phyloP scores from a whole-genome alignment of 2,113 vertebrate species.

The Genyomyrus donnyi region DNA sequence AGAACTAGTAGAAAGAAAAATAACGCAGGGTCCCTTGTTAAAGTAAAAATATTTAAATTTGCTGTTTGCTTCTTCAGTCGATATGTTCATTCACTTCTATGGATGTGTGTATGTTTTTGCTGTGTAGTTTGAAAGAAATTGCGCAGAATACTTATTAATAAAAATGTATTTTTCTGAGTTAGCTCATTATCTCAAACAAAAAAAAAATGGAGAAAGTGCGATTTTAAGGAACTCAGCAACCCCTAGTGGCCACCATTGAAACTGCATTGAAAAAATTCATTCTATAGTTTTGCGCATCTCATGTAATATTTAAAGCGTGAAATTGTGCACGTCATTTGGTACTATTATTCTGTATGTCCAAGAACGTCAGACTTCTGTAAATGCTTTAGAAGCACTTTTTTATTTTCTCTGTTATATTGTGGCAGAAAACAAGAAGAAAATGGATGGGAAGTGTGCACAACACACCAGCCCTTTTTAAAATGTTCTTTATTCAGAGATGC shows the following conservation, averaged over 20 bases:
- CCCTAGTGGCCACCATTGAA: conserved; percentile 16
- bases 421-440: background rate
- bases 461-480: background rate
- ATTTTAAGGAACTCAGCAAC: conserved; percentile 15
- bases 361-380: conserved; percentile 2
- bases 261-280: background rate
- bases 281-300: background rate
- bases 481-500: background rate
- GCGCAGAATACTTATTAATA: background rate
- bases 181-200: background rate
- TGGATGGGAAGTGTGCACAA: background rate
- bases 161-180: background rate
- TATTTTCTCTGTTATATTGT: background rate
- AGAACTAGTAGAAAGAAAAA: background rate
- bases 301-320: conserved; percentile 20
- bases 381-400: conserved; percentile 3
- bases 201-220: background rate
- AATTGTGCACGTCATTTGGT: conserved; percentile 27
- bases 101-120: background rate
- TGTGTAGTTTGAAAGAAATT: background rate
- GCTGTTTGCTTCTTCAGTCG: background rate
- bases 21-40: background rate
- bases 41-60: background rate
- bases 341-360: background rate
- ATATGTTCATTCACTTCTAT: background rate